Evolutionary conservation across 2,797 vertebrate genomes (phyloP).

Genomic region (Poliocrania exsul): DNA sequence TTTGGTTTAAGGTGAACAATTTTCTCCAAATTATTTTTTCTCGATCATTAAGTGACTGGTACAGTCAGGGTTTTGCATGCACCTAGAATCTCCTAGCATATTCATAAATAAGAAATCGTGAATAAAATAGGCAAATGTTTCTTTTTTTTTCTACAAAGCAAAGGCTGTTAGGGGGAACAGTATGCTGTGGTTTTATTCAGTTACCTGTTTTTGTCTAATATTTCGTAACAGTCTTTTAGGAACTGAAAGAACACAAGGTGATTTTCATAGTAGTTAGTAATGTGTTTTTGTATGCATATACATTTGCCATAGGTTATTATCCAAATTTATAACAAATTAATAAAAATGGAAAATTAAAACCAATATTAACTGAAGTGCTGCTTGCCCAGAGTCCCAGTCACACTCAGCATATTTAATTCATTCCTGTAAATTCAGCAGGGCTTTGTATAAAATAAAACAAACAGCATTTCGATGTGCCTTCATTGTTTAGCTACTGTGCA

Average conservation of each 20-base stretch:
- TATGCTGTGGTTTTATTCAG: neutral
- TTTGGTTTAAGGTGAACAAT: neutral
- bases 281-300: neutral
- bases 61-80: neutral
- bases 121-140: neutral
- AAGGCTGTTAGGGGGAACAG: neutral
- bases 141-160: conserved; percentile 9
- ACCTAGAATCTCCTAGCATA: neutral
- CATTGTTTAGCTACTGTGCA: conserved; percentile 42
- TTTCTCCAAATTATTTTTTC: neutral
- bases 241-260: neutral
- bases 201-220: neutral
- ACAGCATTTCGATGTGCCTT: conserved; percentile 18
- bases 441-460: conserved; percentile 18
- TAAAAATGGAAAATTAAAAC: conserved; percentile 17
- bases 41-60: neutral
- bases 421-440: neutral
- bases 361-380: neutral
- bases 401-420: neutral
- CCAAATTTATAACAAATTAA: neutral
- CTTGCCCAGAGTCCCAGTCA: neutral
- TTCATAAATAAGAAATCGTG: neutral
- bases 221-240: neutral
- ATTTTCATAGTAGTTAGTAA: neutral
- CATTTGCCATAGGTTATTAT: neutral